Conservation (phyloP, 2,888 invertebrate species). For the Brachylomia viminalis region DNA sequence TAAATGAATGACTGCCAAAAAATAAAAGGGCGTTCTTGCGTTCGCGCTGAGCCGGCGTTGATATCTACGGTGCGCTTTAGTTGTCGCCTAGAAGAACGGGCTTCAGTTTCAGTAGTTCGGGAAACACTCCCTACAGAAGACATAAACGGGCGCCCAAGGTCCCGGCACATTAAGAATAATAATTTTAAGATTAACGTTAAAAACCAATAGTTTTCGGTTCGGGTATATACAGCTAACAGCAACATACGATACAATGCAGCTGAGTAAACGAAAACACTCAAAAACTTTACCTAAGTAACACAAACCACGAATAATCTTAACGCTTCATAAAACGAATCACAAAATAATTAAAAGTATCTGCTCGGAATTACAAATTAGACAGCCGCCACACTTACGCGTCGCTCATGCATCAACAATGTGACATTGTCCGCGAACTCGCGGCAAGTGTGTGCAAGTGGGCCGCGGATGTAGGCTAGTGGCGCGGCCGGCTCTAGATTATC, state of each 20-base stretch:
- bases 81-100: too few species aligned
- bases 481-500: slow-evolving; percentile 46
- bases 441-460: slow-evolving; percentile 45
- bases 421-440: slow-evolving; percentile 41
- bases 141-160: neutral
- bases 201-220: too few species aligned
- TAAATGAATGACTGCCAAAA: too few species aligned
- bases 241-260: neutral
- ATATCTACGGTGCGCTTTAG: too few species aligned
- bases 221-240: neutral
- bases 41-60: too few species aligned
- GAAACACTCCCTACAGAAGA: slow-evolving; percentile 17
- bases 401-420: slow-evolving; percentile 35
- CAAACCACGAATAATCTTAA: too few species aligned
- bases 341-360: slow-evolving; percentile 14
- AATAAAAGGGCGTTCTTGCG: too few species aligned
- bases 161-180: neutral
- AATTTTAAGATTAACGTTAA: neutral
- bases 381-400: slow-evolving; percentile 27
- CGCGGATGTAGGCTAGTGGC: slow-evolving; percentile 52
- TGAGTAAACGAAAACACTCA: neutral
- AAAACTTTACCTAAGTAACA: neutral
- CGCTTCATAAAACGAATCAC: neutral
- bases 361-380: slow-evolving; percentile 43
- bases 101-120: neutral